phyloP scores from a whole-genome alignment of 2,113 vertebrate genomes.

The Nerophis ophidion region DNA sequence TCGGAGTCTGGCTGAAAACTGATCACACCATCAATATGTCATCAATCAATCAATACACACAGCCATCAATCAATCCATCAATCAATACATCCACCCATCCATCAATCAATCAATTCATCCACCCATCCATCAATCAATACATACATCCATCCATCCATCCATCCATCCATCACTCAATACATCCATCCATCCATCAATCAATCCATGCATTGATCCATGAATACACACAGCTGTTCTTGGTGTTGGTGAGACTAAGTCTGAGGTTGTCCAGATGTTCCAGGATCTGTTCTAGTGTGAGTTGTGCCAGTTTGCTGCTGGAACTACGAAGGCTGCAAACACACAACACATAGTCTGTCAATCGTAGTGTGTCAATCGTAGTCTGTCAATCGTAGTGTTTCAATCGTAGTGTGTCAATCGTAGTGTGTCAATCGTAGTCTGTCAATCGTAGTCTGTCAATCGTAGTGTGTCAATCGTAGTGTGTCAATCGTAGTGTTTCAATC shows the following conservation, averaged over 20 bases:
- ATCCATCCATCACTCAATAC: neutral
- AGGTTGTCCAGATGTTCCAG: conserved; percentile 91
- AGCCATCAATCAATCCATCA: neutral
- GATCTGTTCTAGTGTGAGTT: conserved; percentile 94
- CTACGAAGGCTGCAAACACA: conserved; percentile 78
- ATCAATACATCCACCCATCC: neutral
- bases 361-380: too few species aligned
- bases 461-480: too few species aligned
- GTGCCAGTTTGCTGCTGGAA: conserved; percentile 93
- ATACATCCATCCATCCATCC: conserved; percentile 9
- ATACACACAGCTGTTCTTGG: conserved; percentile 74
- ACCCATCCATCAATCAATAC: neutral
- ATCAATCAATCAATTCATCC: neutral
- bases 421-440: too few species aligned
- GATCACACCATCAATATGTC: neutral
- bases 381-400: too few species aligned
- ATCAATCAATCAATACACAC: neutral
- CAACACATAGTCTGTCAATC: neutral
- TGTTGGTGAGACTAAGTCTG: conserved; percentile 87
- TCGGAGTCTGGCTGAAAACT: conserved; percentile 94
- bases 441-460: too few species aligned
- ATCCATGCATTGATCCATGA: too few species aligned
- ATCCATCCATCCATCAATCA: neutral
- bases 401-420: too few species aligned
- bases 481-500: too few species aligned